These are phyloP conservation scores for Caerostris extrusa DNA, from an alignment of 1,140 invertebrate genomes.

Conservation along the genomic window DNA sequence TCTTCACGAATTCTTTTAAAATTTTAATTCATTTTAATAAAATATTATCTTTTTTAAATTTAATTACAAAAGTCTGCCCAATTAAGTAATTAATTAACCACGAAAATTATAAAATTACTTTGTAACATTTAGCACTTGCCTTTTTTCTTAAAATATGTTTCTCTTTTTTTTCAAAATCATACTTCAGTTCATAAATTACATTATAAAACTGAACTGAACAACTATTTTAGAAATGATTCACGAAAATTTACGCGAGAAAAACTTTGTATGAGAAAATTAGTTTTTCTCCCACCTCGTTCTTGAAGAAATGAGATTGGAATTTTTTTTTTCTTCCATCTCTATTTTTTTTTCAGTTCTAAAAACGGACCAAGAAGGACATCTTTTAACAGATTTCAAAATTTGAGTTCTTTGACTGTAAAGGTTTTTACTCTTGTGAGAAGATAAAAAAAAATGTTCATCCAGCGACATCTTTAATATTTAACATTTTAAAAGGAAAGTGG, in stretches of 20 bases:
- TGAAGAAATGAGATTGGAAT: background rate
- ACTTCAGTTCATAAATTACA: background rate
- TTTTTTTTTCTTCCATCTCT: background rate
- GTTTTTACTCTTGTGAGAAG: background rate
- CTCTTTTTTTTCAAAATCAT: too few species aligned
- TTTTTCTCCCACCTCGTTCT: background rate
- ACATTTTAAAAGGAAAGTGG: background rate
- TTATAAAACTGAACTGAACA: background rate
- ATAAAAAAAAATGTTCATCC: background rate
- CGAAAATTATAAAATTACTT: too few species aligned
- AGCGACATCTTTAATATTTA: constrained; percentile 31
- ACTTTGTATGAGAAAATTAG: background rate
- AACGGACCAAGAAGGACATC: background rate
- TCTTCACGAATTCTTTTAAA: too few species aligned
- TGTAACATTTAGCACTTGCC: too few species aligned
- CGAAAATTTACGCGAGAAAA: background rate
- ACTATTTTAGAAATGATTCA: background rate
- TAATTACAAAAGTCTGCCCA: too few species aligned
- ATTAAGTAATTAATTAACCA: too few species aligned
- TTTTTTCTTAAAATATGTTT: too few species aligned
- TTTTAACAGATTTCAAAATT: constrained; percentile 40
- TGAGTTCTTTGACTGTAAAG: constrained; percentile 8
- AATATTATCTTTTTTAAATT: too few species aligned
- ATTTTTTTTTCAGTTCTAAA: background rate
- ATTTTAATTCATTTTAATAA: too few species aligned